phyloP scores from a whole-genome alignment of 1,140 invertebrate species.

The Leptonema lineaticorne region DNA sequence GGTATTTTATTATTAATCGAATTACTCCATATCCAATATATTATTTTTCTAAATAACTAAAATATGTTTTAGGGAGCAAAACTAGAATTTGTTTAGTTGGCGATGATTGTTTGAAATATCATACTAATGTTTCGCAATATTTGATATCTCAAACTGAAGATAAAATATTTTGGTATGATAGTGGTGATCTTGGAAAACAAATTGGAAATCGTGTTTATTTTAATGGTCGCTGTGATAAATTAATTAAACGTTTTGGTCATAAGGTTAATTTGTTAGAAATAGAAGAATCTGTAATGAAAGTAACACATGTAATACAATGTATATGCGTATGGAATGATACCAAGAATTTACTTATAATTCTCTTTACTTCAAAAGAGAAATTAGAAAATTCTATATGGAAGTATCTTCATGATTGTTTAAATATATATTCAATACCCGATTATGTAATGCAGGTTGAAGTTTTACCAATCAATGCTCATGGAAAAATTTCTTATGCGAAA shows the following conservation, averaged over 20 bases:
- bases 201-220: constrained; percentile 61
- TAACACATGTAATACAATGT: constrained; percentile 54
- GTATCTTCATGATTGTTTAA: constrained; percentile 34
- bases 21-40: constrained; percentile 13
- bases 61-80: constrained; percentile 57
- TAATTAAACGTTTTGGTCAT: constrained; percentile 74
- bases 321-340: constrained; percentile 56
- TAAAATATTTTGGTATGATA: constrained; percentile 60
- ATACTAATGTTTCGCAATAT: background rate
- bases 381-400: constrained; percentile 41
- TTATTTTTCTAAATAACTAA: constrained; percentile 39
- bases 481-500: constrained; percentile 56
- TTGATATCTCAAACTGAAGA: constrained; percentile 16
- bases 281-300: constrained; percentile 56
- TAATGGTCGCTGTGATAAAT: constrained; percentile 63
- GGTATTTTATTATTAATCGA: constrained; percentile 46
- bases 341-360: constrained; percentile 55
- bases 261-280: constrained; percentile 64
- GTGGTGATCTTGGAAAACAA: constrained; percentile 66
- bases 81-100: constrained; percentile 62
- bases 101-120: constrained; percentile 25
- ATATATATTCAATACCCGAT: constrained; percentile 52
- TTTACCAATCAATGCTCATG: constrained; percentile 62
- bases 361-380: constrained; percentile 44
- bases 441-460: constrained; percentile 54